Evolutionary conservation across 2,797 vertebrate genomes (phyloP).

Genomic region (Melanotaenia trifasciata): DNA sequence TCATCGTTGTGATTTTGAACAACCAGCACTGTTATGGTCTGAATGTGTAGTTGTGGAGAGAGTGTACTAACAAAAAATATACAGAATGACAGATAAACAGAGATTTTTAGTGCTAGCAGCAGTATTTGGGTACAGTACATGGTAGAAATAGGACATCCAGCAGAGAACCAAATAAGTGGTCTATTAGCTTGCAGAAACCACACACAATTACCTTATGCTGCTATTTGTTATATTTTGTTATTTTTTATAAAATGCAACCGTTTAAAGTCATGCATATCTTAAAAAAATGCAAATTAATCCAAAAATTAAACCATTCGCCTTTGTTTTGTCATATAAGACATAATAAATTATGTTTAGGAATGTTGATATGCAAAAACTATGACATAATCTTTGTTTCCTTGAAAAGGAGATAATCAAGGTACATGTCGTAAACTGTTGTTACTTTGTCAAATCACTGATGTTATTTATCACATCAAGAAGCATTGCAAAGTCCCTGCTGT

Average conservation of each 20-base stretch:
- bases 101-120: constrained; percentile 8
- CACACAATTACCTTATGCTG: not conserved
- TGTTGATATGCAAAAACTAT: constrained; percentile 1
- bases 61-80: constrained; percentile 18
- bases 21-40: no score
- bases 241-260: not conserved
- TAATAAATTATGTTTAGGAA: not conserved
- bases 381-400: not conserved
- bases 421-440: not conserved
- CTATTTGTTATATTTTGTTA: no score
- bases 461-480: not conserved
- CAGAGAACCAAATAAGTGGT: constrained; percentile 1
- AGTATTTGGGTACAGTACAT: constrained; percentile 1
- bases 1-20: no score
- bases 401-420: not conserved
- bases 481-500: constrained; percentile 2
- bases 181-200: not conserved
- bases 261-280: not conserved
- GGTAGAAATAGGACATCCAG: constrained; percentile 23
- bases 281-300: not conserved
- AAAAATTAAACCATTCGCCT: no score
- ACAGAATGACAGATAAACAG: constrained; percentile 11
- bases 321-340: not conserved
- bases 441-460: not conserved
- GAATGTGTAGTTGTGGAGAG: constrained; percentile 18